Conservation (phyloP, 2,888 invertebrate species). For the Paralinhomoeus sp. region DNA sequence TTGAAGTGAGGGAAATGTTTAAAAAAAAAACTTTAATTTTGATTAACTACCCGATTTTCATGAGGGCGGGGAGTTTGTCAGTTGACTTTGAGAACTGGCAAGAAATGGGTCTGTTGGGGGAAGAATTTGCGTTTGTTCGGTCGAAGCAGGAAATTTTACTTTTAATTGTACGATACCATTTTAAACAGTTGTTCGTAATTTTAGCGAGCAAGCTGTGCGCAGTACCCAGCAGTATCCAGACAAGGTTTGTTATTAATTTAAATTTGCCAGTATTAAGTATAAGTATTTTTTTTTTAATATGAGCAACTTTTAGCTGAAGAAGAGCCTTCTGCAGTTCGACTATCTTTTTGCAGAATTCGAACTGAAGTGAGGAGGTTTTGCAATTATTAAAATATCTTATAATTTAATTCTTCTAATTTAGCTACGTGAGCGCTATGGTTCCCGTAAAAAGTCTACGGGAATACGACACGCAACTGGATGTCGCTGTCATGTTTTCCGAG, state of each 20-base stretch:
- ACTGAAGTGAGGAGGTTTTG: conserved; percentile 38
- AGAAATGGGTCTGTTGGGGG: too few relatives aligned
- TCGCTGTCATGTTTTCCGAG: conserved; percentile 88
- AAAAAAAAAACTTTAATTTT: too few relatives aligned
- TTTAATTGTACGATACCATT: too few relatives aligned
- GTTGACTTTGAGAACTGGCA: too few relatives aligned
- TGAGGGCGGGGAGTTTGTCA: too few relatives aligned
- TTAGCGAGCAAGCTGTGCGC: conserved; percentile 48
- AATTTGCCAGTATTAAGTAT: neutral
- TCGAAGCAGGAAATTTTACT: too few relatives aligned
- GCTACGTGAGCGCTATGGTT: conserved; percentile 97
- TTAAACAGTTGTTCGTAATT: too few relatives aligned
- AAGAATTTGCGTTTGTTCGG: too few relatives aligned
- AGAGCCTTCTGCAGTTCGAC: conserved; percentile 41
- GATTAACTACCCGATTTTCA: too few relatives aligned
- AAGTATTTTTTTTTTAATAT: neutral
- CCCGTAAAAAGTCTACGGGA: conserved; percentile 87
- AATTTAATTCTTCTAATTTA: conserved; percentile 24
- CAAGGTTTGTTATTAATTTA: conserved; percentile 22
- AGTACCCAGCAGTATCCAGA: conserved; percentile 30
- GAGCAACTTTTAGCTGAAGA: conserved; percentile 1
- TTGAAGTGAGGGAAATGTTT: conserved; percentile 44
- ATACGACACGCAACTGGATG: conserved; percentile 82
- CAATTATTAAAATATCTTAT: neutral
- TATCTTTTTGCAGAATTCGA: conserved; percentile 90